A percentile compares a stretch with the other conserved stretches of the same genome.
phyloP scores from a whole-genome alignment of 2,113 vertebrate species.

The Aix galericulata region DNA sequence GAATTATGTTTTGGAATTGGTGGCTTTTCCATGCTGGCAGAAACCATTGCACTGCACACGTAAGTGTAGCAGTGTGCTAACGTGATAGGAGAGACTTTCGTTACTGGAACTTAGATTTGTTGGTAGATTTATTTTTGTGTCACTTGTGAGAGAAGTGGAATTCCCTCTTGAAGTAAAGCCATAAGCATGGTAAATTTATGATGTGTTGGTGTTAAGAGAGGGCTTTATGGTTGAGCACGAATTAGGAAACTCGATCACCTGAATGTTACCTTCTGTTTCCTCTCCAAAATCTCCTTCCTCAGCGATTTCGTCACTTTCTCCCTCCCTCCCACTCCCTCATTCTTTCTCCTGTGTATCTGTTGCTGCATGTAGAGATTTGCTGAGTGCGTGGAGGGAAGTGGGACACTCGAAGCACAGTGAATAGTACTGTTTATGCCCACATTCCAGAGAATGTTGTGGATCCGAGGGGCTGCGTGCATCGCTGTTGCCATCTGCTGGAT shows the following conservation, averaged over 20 bases:
- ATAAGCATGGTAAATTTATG: neutral
- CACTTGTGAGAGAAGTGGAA: neutral
- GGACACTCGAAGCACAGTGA: neutral
- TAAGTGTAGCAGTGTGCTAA: neutral
- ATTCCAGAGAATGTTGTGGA: accelerated
- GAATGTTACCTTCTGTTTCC: neutral
- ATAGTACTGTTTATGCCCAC: accelerated
- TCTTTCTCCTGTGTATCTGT: neutral
- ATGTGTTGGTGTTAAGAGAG: neutral
- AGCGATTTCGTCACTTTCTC: neutral
- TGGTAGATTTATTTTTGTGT: neutral
- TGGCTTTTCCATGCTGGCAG: neutral
- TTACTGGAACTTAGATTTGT: neutral
- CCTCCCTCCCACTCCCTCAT: neutral
- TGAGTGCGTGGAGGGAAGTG: neutral
- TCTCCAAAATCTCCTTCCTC: neutral
- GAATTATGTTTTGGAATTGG: neutral
- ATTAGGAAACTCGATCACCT: neutral
- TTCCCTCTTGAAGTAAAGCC: neutral
- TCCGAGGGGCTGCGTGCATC: accelerated
- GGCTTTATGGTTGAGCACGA: neutral
- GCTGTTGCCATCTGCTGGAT: slow-evolving; percentile 52
- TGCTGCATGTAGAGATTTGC: neutral
- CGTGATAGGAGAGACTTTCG: neutral
- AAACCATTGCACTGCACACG: too few relatives aligned